phyloP scores from a whole-genome alignment of 2,113 vertebrate genomes.

The Lagopus leucura region DNA sequence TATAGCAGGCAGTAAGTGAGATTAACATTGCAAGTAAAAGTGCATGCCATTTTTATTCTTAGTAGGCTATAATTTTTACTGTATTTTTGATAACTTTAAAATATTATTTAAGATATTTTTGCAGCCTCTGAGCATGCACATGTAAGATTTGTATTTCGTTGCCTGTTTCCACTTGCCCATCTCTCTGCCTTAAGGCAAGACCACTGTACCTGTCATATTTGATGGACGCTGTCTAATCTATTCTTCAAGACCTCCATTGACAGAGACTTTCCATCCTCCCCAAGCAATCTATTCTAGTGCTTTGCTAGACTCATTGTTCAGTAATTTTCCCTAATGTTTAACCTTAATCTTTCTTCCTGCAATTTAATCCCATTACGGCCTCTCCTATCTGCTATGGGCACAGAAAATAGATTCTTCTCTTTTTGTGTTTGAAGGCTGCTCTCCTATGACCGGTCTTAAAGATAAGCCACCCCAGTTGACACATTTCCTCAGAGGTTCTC shows the following conservation, averaged over 20 bases:
- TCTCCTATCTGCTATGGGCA: conserved; percentile 44
- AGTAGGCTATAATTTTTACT: not conserved
- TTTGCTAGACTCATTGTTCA: conserved; percentile 46
- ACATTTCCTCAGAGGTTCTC: not conserved
- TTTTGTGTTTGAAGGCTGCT: not conserved
- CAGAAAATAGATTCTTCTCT: conserved; percentile 42
- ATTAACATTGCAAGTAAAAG: not conserved
- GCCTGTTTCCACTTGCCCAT: not conserved
- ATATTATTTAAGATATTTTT: not conserved
- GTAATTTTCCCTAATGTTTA: conserved; percentile 66
- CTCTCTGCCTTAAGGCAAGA: not conserved
- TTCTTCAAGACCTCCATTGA: conserved; percentile 10
- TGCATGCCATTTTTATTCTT: not conserved
- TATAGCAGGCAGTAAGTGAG: not conserved
- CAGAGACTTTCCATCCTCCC: not conserved
- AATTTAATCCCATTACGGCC: conserved; percentile 62
- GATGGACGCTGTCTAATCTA: conserved; percentile 31
- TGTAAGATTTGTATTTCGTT: not conserved
- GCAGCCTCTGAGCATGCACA: not conserved
- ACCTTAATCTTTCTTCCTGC: conserved; percentile 59
- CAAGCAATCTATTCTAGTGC: conserved; percentile 44
- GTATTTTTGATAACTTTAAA: not conserved
- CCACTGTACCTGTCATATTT: not conserved
- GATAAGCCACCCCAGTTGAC: not conserved
- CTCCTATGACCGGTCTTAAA: not conserved